phyloP scores from a whole-genome alignment of 2,113 vertebrate species.

The Pan troglodytes region NHGRI_mPanTro3-v2.1_pri NC_072398.2:99179001-99179500 shows the following conservation, averaged over 20 bases:
- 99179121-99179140: neutral
- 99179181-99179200: neutral
- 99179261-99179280: neutral
- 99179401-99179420: neutral
- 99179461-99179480: neutral
- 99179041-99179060: neutral
- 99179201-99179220: neutral
- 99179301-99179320: neutral
- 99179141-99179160: neutral
- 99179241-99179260: neutral
- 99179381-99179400: constrained; percentile 9
- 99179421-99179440: neutral
- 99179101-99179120: neutral
- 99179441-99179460: neutral
- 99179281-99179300: constrained; percentile 11
- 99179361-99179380: neutral
- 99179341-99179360: neutral
- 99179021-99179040: neutral
- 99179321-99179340: neutral
- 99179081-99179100: neutral
- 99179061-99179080: neutral
- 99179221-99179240: neutral
- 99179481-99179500: neutral
- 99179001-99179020: neutral
- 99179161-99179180: constrained; percentile 23